Base-by-base conservation (phyloP, 2,888 invertebrate genomes). In the Drosophila greeni region DNA sequence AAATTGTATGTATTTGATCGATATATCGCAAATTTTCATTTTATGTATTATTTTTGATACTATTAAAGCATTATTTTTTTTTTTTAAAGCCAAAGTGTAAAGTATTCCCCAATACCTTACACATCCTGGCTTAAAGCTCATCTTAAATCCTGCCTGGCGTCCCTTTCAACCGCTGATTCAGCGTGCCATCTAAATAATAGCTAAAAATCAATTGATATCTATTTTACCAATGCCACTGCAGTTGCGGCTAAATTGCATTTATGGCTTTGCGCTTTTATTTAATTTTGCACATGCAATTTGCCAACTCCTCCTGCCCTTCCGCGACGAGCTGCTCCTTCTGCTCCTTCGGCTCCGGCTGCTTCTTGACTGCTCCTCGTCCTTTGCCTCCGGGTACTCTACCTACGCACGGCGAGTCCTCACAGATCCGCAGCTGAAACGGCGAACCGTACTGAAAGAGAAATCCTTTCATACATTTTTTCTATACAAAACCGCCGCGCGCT, bases 181-280 rank as follows among this genome's bases (percentile, higher is more conserved):
- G 56, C 66, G 58, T 61, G 54, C 42, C 56, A 74, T 57, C 81
- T 66, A 80, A 82, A 77, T 71, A 73, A 75, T 78, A 70, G 59
- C 56, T 66, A 51, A 77, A 68, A 83, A 81, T 79, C 81, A 79
- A 81, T 81, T 83, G 78, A 75, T 72, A 73, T 78, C 78, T 66
- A 66, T 70, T 82, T 68, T 78, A 81, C 66, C 78, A 70, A 83
- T 72, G 66, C 65, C 58, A 59, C 51, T 69, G 60, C 54, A 58
- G 59, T 70, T 70, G 75, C 62, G 65, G 70, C 75, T 61, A 84
- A 82, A 82, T 84, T 84, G 82, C 80, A 82, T 82, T 82, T 84
- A 82, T 82, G 80, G 82, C 73, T 84, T 72, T 76, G 67, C 73
- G 70, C 73, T 79, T 76, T 76, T 73, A 79, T 76, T 82, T 74